Evolutionary conservation across 2,113 vertebrate species (phyloP).

Genomic region (Alethe castanea): DNA sequence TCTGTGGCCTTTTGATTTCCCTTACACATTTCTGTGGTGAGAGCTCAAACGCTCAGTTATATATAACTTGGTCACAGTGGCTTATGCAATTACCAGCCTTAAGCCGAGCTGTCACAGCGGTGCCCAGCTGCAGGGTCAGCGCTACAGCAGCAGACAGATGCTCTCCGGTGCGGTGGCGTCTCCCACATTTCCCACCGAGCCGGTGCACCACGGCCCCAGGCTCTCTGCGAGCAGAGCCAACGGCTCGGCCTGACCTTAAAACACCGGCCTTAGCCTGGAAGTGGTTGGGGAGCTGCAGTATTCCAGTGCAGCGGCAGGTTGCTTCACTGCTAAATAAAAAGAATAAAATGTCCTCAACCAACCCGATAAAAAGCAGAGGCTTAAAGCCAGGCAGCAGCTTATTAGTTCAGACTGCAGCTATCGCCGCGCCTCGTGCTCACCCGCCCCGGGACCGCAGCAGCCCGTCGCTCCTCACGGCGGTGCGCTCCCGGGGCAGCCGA

Average conservation of each 20-base stretch:
- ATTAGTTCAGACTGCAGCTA: rapidly evolving
- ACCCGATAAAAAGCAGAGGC: background rate
- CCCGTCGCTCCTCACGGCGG: background rate
- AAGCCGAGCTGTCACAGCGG: background rate
- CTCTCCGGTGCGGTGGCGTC: background rate
- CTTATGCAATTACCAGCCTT: background rate
- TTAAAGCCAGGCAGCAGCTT: background rate
- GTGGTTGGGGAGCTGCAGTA: rapidly evolving
- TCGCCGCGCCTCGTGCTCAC: no score
- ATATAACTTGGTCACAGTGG: background rate
- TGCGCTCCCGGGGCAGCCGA: background rate
- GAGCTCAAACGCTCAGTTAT: background rate
- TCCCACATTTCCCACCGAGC: background rate
- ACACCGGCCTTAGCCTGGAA: no score
- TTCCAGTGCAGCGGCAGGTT: background rate
- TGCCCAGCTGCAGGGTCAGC: background rate
- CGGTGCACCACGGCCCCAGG: rapidly evolving
- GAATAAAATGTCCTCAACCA: background rate
- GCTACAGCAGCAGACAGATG: background rate
- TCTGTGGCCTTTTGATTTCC: background rate
- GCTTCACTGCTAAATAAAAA: background rate
- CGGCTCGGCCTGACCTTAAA: background rate
- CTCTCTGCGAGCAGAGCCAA: background rate
- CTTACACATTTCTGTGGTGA: rapidly evolving
- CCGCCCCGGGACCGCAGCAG: background rate